Evolutionary conservation across 2,113 vertebrate genomes (phyloP), one percentile per base, ranked within the genome.

Genomic region (Heteronetta atricapilla): DNA sequence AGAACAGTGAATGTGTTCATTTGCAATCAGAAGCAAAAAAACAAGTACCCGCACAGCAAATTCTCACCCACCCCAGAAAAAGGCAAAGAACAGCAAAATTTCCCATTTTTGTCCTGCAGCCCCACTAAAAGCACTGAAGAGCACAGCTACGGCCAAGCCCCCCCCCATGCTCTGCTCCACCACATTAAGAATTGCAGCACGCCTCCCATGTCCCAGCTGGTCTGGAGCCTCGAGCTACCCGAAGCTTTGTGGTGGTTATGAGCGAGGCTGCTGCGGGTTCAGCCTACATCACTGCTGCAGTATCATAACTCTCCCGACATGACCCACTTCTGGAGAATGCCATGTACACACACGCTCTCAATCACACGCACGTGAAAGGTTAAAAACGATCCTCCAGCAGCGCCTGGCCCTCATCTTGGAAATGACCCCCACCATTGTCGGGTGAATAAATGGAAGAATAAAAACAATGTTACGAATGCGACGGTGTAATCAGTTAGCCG

Each of bases 121-220:
- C 63, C 75, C 8, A 4, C 60, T 2, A 40, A 63, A 73, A 88
- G 31, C 69, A 86, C 80, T 56, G 40, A 21, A 48, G 36, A n/a
- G 68, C 5, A 66, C 42, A 72, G 83, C 60, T 48, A 77, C 28
- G 83, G 63, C 76, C 64, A 17, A 28, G 60, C 8, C 93, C 88
- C 93, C 93, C 94, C 11, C 33, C 8, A 1, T 83, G 86, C 94
- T 68, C 63, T 59, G 92, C 95, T 13, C 10, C 86, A 38, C 18
- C 68, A 46, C 86, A 83, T 74, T 86, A 81, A 68, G 74, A 90
- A 74, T 0, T 90, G 90, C 88, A 86, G 95, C 94, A 94, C 2
- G 68, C 86, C 86, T 26, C 52, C 52, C 83, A 13, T 83, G 92
- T 88, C 92, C 88, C 93, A 86, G 23, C 4, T 20, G 88, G 82